Percentiles rank a stretch among this genome's conserved stretches.
Evolutionary conservation across 2,888 invertebrate species (phyloP).

Genomic region (Phaedon cochleariae): DNA sequence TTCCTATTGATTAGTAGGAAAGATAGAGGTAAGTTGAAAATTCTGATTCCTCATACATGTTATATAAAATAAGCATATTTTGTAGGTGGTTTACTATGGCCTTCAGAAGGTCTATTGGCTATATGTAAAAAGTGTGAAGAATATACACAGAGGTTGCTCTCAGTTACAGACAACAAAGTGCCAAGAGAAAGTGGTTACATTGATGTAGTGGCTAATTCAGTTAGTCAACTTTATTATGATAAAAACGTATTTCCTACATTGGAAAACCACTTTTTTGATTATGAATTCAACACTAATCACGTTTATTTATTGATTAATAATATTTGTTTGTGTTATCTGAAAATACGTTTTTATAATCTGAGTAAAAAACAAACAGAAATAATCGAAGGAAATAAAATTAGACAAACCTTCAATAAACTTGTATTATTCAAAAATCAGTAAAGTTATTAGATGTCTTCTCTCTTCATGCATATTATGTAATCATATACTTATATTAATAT

Average conservation of each 20-base stretch:
- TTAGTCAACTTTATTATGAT: not conserved
- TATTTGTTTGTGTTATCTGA: not conserved
- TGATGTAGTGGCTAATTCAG: not conserved
- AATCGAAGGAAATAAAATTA: not conserved
- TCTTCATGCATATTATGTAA: too few relatives aligned
- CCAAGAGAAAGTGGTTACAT: not conserved
- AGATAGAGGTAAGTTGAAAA: too few relatives aligned
- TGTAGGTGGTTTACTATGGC: not conserved
- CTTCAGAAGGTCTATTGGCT: not conserved
- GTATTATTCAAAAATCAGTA: too few relatives aligned
- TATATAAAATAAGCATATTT: too few relatives aligned
- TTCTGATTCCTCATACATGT: too few relatives aligned
- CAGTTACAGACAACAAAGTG: not conserved
- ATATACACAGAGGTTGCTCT: not conserved
- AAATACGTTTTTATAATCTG: not conserved
- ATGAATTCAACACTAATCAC: not conserved
- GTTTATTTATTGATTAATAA: not conserved
- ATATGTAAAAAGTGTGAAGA: not conserved
- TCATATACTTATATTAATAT: too few relatives aligned
- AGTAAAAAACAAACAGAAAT: slow-evolving; percentile 1
- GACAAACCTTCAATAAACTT: too few relatives aligned
- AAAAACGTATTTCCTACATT: not conserved
- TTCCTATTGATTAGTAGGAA: not conserved
- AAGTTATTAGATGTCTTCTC: too few relatives aligned
- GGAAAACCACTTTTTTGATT: not conserved